These are phyloP conservation scores for Cyprinodon tularosa DNA, from an alignment of 2,113 vertebrate species.

Conservation along the genomic window DNA sequence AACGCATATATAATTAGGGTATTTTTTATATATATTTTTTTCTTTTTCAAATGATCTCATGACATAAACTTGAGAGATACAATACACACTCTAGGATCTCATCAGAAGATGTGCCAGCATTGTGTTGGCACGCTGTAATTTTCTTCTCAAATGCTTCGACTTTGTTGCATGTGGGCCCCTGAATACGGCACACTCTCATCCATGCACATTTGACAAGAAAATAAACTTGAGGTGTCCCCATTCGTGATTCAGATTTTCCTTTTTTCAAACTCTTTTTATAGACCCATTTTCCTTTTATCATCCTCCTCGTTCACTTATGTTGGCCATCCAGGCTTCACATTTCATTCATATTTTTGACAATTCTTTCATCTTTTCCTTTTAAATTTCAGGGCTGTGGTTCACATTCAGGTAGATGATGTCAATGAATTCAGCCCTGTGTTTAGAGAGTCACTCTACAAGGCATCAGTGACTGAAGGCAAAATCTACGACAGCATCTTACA, in stretches of 20 bases:
- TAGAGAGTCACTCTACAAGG: constrained; percentile 88
- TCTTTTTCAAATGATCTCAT: no score
- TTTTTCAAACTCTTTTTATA: neutral
- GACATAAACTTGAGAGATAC: neutral
- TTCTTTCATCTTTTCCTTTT: neutral
- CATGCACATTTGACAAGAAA: neutral
- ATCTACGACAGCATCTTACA: constrained; percentile 96
- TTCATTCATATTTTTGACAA: neutral
- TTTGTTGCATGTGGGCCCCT: neutral
- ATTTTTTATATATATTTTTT: neutral
- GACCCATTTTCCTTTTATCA: neutral
- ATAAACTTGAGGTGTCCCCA: neutral
- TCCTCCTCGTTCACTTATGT: neutral
- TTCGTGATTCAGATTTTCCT: neutral
- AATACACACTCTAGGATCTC: neutral
- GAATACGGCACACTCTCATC: neutral
- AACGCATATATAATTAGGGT: neutral
- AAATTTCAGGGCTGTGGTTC: constrained; percentile 89
- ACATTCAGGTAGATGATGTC: constrained; percentile 96
- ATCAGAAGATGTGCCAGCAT: neutral
- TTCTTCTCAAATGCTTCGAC: neutral
- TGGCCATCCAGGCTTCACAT: constrained; percentile 7
- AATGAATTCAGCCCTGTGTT: constrained; percentile 95
- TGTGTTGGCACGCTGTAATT: neutral
- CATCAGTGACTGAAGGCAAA: constrained; percentile 90